A percentile compares a stretch with the other conserved stretches of the same genome.
These are phyloP conservation scores for Cyphomyrus plagiostoma DNA, from an alignment of 2,113 vertebrate species.

Conservation along the genomic window DNA sequence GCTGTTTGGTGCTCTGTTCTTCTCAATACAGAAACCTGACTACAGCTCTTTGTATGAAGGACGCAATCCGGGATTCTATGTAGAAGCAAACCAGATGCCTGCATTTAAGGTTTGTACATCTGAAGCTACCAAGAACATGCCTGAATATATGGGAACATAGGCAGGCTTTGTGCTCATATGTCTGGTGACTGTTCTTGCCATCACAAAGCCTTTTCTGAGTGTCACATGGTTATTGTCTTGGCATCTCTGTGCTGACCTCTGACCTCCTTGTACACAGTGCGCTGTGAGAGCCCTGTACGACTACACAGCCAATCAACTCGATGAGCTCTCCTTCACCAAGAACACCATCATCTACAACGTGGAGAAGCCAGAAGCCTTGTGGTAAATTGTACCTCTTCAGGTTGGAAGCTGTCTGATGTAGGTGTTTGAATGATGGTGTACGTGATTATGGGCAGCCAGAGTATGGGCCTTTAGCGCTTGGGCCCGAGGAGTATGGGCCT, in stretches of 20 bases:
- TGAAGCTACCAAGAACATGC: background rate
- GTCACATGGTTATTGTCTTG: background rate
- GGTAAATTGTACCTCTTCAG: conserved; percentile 63
- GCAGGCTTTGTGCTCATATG: background rate
- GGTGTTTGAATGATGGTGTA: background rate
- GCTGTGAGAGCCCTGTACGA: conserved; percentile 92
- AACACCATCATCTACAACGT: conserved; percentile 89
- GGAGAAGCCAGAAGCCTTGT: conserved; percentile 94
- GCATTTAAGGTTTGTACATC: conserved; percentile 77
- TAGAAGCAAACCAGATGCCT: conserved; percentile 96
- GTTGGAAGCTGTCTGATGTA: background rate
- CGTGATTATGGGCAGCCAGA: too few relatives aligned
- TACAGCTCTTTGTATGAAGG: conserved; percentile 91
- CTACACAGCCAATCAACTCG: conserved; percentile 93
- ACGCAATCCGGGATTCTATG: conserved; percentile 90
- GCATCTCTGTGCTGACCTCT: conserved; percentile 7
- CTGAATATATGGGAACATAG: background rate
- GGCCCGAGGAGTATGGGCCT: background rate
- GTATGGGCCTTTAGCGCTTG: background rate
- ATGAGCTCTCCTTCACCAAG: conserved; percentile 92
- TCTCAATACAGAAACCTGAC: conserved; percentile 76
- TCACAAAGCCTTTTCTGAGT: background rate
- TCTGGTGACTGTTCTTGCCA: background rate
- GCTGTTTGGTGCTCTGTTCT: background rate
- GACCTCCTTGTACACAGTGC: conserved; percentile 60